Conservation (phyloP, 2,113 vertebrate genomes). For the Andinoacara biseriatus region DNA sequence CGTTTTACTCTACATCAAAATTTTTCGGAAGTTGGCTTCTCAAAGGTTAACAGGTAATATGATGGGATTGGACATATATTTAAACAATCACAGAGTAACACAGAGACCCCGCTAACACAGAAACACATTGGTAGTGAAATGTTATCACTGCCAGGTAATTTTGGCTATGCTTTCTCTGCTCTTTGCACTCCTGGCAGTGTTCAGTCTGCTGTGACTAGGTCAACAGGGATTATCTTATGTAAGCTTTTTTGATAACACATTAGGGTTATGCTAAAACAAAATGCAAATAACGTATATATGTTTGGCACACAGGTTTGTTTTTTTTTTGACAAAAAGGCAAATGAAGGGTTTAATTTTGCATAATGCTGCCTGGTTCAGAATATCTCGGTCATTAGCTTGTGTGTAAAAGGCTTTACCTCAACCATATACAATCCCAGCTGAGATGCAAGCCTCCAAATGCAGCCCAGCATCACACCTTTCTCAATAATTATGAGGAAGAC, state of each 20-base stretch:
- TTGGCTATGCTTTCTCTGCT: slow-evolving; percentile 7
- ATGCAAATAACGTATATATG: slow-evolving; percentile 56
- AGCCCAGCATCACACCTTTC: slow-evolving; percentile 63
- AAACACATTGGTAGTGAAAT: background rate
- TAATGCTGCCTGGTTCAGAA: slow-evolving; percentile 61
- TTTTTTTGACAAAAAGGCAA: slow-evolving; percentile 1
- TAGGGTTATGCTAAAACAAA: slow-evolving; percentile 50
- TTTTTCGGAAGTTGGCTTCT: background rate
- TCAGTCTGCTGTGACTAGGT: slow-evolving; percentile 50
- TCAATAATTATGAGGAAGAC: slow-evolving; percentile 64
- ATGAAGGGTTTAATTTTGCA: slow-evolving; percentile 63
- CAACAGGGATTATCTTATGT: slow-evolving; percentile 52
- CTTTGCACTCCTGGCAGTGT: slow-evolving; percentile 27
- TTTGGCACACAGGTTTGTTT: slow-evolving; percentile 19
- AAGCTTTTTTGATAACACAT: slow-evolving; percentile 70
- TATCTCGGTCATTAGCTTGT: slow-evolving; percentile 63
- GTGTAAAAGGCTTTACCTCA: slow-evolving; percentile 68
- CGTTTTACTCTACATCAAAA: slow-evolving; percentile 18
- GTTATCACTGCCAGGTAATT: background rate
- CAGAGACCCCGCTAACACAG: background rate
- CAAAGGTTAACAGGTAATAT: background rate
- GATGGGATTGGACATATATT: background rate
- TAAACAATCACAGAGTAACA: background rate
- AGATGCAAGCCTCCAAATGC: slow-evolving; percentile 54
- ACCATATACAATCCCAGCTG: slow-evolving; percentile 67